phyloP scores from a whole-genome alignment of 2,888 invertebrate genomes.

The Caenorhabditis sp. region DNA sequence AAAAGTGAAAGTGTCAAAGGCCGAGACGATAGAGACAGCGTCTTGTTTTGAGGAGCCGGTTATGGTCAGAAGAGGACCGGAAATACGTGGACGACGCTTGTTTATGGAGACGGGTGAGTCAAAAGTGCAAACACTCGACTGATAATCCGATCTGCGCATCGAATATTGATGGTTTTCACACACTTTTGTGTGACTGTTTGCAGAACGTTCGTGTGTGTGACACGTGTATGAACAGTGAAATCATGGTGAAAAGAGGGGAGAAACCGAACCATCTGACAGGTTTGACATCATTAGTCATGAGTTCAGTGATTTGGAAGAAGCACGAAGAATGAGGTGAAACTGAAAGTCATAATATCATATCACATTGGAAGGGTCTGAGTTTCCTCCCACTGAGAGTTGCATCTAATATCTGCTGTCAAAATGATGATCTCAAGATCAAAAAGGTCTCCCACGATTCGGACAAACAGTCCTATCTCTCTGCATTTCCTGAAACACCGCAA shows the following conservation, averaged over 20 bases:
- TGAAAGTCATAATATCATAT: too few relatives aligned
- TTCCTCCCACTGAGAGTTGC: too few relatives aligned
- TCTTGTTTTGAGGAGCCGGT: not conserved
- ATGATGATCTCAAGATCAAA: not conserved
- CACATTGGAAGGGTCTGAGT: too few relatives aligned
- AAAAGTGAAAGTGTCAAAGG: conserved; percentile 51
- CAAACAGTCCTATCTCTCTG: conserved; percentile 14
- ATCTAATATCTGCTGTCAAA: too few relatives aligned
- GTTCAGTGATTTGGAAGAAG: too few relatives aligned
- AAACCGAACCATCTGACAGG: not conserved
- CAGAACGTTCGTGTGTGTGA: conserved; percentile 15
- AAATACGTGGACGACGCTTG: conserved; percentile 39
- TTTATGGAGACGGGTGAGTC: not conserved
- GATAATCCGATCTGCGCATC: conserved; percentile 38
- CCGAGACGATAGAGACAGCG: not conserved
- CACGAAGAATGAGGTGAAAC: too few relatives aligned
- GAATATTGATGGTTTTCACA: conserved; percentile 20
- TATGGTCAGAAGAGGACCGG: conserved; percentile 42
- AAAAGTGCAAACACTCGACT: conserved; percentile 40
- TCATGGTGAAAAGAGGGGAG: not conserved
- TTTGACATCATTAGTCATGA: too few relatives aligned
- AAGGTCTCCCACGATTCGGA: conserved; percentile 1
- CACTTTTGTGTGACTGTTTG: conserved; percentile 16
- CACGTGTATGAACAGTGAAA: not conserved
- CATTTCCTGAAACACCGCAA: conserved; percentile 31